phyloP scores from a whole-genome alignment of 2,888 invertebrate species.

The Nomada ferruginata region DNA sequence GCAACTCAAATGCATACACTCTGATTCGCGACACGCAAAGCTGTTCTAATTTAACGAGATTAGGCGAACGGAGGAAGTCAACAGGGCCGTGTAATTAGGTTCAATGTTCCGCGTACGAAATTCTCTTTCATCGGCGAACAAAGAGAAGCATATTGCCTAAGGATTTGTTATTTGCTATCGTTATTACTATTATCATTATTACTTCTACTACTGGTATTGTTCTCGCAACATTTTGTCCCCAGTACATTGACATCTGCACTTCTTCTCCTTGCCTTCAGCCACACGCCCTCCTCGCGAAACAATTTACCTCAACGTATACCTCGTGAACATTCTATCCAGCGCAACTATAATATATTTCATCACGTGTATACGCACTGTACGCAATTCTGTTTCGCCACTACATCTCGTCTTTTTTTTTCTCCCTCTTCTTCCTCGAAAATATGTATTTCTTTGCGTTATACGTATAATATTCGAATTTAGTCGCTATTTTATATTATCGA shows the following conservation, averaged over 20 bases:
- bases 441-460: conserved; percentile 24
- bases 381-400: neutral
- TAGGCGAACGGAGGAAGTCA: conserved; percentile 39
- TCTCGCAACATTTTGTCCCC: neutral
- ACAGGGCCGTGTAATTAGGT: conserved; percentile 26
- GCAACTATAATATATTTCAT: neutral
- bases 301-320: neutral
- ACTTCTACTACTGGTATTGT: conserved; percentile 11
- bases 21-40: conserved; percentile 59
- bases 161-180: conserved; percentile 43
- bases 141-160: conserved; percentile 52
- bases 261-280: neutral
- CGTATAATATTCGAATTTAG: conserved; percentile 11
- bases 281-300: neutral
- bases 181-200: conserved; percentile 21
- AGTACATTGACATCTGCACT: neutral
- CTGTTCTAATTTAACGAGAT: conserved; percentile 48
- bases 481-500: conserved; percentile 41
- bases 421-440: conserved; percentile 40
- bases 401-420: neutral
- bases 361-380: conserved; percentile 2
- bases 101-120: conserved; percentile 9
- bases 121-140: conserved; percentile 30
- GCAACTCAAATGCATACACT: conserved; percentile 45
- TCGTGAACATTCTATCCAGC: neutral